Conservation (phyloP, 2,797 vertebrate genomes). For the Lutjanus argentimaculatus region DNA sequence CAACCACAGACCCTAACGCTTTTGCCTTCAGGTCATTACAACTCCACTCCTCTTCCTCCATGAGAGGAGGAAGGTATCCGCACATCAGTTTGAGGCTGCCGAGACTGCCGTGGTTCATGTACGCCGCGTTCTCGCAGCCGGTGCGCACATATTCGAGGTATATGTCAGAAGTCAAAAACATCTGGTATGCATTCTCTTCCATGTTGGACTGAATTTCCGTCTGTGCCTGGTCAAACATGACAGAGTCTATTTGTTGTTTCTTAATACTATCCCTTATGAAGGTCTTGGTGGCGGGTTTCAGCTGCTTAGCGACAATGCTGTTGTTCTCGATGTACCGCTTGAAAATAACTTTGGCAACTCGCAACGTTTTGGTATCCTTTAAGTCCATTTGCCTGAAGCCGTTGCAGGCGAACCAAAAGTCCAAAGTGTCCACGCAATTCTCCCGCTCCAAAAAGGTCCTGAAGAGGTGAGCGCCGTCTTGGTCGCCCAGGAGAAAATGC, state of each 20-base stretch:
- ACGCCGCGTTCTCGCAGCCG: slow-evolving; percentile 93
- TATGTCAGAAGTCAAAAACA: slow-evolving; percentile 97
- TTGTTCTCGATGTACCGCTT: slow-evolving; percentile 98
- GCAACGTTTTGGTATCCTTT: slow-evolving; percentile 94
- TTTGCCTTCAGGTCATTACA: slow-evolving; percentile 93
- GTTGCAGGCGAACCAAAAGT: slow-evolving; percentile 99
- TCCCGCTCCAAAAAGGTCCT: slow-evolving; percentile 96
- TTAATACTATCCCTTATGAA: slow-evolving; percentile 95
- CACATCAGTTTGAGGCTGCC: slow-evolving; percentile 94
- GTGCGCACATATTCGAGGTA: slow-evolving; percentile 97
- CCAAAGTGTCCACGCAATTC: slow-evolving; percentile 95
- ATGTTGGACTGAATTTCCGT: slow-evolving; percentile 96
- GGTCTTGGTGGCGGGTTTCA: slow-evolving; percentile 95
- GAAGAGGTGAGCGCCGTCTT: slow-evolving; percentile 97
- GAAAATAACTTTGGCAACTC: slow-evolving; percentile 98
- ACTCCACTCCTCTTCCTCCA: slow-evolving; percentile 98
- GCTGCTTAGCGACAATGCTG: slow-evolving; percentile 94
- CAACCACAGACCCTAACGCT: slow-evolving; percentile 86
- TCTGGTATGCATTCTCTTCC: slow-evolving; percentile 98
- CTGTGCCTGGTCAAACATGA: slow-evolving; percentile 98
- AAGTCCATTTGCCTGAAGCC: slow-evolving; percentile 99
- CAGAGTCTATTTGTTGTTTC: slow-evolving; percentile 95
- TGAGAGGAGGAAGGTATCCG: slow-evolving; percentile 96
- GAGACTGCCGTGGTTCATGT: slow-evolving; percentile 86
- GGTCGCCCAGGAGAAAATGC: slow-evolving; percentile 96